These are phyloP conservation scores for Bugulina stolonifera DNA, from an alignment of 2,888 invertebrate species.

Conservation along the genomic window DNA sequence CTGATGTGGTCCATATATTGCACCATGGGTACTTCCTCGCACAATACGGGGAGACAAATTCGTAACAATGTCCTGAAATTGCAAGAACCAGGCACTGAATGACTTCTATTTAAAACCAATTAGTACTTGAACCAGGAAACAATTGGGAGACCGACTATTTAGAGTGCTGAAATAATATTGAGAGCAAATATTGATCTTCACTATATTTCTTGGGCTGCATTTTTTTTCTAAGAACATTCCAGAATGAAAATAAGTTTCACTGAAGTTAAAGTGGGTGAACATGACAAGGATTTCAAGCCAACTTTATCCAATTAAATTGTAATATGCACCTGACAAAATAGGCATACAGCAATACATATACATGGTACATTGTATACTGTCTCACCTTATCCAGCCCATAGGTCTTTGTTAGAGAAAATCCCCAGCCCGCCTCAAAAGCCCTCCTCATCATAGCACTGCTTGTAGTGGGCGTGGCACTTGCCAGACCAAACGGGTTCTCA, in stretches of 20 bases:
- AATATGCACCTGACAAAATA: neutral
- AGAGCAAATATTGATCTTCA: too few relatives aligned
- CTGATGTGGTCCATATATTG: constrained; percentile 90
- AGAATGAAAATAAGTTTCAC: neutral
- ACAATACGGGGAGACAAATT: constrained; percentile 96
- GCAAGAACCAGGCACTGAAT: too few relatives aligned
- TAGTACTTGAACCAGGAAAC: too few relatives aligned
- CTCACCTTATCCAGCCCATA: constrained; percentile 86
- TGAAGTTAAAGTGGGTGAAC: neutral
- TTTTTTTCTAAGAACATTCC: too few relatives aligned
- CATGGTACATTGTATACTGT: too few relatives aligned
- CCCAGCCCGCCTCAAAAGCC: constrained; percentile 94
- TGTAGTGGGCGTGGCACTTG: constrained; percentile 94
- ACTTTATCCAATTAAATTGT: neutral
- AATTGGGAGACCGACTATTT: too few relatives aligned
- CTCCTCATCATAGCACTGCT: constrained; percentile 88
- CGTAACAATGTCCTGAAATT: constrained; percentile 77
- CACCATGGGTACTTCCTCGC: constrained; percentile 83
- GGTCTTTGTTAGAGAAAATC: constrained; percentile 94
- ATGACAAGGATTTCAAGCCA: too few relatives aligned
- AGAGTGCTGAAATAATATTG: too few relatives aligned
- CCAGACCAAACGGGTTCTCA: constrained; percentile 92
- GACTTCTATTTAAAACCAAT: too few relatives aligned
- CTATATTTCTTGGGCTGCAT: too few relatives aligned
- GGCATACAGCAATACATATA: neutral